phyloP scores from a whole-genome alignment of 2,113 vertebrate species.

The Ochotona princeps region DNA sequence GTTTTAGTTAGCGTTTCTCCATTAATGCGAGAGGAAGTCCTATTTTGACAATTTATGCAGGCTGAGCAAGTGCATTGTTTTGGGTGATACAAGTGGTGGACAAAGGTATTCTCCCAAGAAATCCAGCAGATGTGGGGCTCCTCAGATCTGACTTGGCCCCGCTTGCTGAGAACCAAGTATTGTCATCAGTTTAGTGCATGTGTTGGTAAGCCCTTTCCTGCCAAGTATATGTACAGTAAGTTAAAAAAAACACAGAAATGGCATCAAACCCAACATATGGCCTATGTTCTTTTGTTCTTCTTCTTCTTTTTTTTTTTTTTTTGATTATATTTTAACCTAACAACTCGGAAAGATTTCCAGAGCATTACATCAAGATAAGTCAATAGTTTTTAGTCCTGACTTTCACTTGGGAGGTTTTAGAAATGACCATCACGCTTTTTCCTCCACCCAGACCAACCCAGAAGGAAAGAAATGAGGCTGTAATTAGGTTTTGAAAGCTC shows the following conservation, averaged over 20 bases:
- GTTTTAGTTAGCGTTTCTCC: neutral
- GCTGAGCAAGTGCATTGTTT: conserved; percentile 2
- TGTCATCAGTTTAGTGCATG: neutral
- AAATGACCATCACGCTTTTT: neutral
- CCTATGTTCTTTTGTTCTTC: neutral
- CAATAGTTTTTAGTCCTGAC: neutral
- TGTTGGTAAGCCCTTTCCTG: neutral
- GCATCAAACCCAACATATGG: no score
- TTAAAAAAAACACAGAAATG: neutral
- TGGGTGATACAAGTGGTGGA: neutral
- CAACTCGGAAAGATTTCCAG: neutral
- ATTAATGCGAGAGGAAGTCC: neutral
- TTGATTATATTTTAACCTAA: neutral
- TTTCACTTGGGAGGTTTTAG: neutral
- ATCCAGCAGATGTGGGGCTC: neutral
- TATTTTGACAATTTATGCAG: neutral
- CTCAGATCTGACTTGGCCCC: neutral
- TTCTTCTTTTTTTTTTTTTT: no score
- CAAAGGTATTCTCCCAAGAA: neutral
- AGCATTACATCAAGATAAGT: neutral
- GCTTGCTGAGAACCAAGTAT: neutral
- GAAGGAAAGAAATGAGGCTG: neutral
- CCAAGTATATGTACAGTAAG: neutral
- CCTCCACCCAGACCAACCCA: neutral
- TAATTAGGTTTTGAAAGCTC: conserved; percentile 4